A percentile compares a stretch with the other conserved stretches of the same genome.
Conservation (phyloP, 2,113 vertebrate genomes). For the Pseudorectes ferrugineus region DNA sequence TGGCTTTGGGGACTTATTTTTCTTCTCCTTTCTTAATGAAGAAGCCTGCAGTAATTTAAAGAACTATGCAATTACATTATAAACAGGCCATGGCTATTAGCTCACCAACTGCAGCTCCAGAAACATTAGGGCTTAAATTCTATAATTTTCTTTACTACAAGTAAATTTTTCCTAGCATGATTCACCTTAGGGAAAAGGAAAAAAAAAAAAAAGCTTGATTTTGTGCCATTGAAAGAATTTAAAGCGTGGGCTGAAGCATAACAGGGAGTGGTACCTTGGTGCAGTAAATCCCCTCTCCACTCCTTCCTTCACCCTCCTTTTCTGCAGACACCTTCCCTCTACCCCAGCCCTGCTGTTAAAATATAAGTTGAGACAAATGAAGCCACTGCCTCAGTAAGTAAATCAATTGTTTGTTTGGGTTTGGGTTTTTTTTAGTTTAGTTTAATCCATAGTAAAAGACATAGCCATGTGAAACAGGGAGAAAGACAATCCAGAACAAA, state of each 20-base stretch:
- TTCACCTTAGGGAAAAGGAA: not conserved
- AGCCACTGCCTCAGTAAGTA: not conserved
- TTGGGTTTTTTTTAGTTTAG: not conserved
- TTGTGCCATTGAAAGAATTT: conserved; percentile 17
- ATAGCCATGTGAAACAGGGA: not conserved
- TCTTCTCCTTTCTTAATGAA: not conserved
- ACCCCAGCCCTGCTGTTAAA: not conserved
- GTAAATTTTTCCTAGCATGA: conserved; percentile 17
- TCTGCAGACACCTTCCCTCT: not conserved
- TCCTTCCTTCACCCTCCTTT: not conserved
- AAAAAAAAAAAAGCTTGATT: not conserved
- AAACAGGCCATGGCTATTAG: not conserved
- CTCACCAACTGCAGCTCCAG: not conserved
- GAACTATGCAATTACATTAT: not conserved
- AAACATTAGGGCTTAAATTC: not conserved
- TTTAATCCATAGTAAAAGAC: not conserved
- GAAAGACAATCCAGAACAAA: not conserved
- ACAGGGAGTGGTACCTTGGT: conserved; percentile 26
- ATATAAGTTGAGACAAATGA: not conserved
- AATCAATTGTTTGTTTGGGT: not conserved
- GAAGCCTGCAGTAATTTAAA: not conserved
- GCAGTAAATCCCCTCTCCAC: not conserved
- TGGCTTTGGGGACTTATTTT: not conserved
- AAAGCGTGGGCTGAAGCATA: conserved; percentile 8
- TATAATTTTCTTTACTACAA: not conserved